A percentile compares a stretch with the other conserved stretches of the same genome.
These are phyloP conservation scores for Trachurus trachurus DNA, from an alignment of 2,797 vertebrate genomes.

Conservation along the genomic window DNA sequence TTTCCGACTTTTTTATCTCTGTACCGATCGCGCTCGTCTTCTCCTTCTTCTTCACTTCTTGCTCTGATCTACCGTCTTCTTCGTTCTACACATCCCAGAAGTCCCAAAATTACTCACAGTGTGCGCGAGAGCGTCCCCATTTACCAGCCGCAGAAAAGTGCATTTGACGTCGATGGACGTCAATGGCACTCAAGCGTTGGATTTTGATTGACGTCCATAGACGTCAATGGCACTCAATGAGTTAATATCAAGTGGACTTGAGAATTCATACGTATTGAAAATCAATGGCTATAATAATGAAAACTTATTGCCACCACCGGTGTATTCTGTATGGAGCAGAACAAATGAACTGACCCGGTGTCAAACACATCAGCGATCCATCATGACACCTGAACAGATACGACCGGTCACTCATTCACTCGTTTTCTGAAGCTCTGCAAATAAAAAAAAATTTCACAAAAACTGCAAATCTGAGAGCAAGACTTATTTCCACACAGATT, in stretches of 20 bases:
- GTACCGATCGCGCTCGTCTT: too few species aligned
- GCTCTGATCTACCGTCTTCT: too few species aligned
- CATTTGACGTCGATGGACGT: too few species aligned
- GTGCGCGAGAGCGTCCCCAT: too few species aligned
- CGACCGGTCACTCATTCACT: constrained; percentile 23
- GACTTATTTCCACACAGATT: background rate
- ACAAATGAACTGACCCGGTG: constrained; percentile 46
- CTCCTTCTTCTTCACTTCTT: too few species aligned
- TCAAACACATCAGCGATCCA: constrained; percentile 46
- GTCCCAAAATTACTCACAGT: too few species aligned
- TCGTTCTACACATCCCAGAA: too few species aligned
- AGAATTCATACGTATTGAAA: constrained; percentile 70
- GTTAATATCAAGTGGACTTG: constrained; percentile 74
- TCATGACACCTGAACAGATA: constrained; percentile 39
- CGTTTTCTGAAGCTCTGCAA: constrained; percentile 21
- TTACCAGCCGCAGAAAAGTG: too few species aligned
- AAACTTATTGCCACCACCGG: constrained; percentile 52
- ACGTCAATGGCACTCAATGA: too few species aligned
- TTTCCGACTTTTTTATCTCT: too few species aligned
- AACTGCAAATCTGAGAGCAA: constrained; percentile 3
- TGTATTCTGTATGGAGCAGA: constrained; percentile 30
- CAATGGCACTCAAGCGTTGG: too few species aligned
- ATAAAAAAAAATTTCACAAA: background rate
- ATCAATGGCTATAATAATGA: constrained; percentile 76
- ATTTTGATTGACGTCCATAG: too few species aligned